A percentile compares a stretch with the other conserved stretches of the same genome.
Evolutionary conservation across 2,888 invertebrate genomes (phyloP).

Genomic region (Lycaena phlaeas): DNA sequence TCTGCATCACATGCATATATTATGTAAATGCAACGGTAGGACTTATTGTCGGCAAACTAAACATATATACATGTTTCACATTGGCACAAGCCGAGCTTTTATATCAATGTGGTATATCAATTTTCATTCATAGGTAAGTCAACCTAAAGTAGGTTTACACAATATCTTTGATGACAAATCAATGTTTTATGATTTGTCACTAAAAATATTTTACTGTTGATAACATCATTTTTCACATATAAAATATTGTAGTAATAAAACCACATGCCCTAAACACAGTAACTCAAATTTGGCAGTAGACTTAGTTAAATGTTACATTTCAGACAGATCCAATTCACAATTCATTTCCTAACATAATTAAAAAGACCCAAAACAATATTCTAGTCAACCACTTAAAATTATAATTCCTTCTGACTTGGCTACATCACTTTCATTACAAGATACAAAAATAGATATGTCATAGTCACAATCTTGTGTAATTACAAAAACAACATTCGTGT

Average conservation of each 20-base stretch:
- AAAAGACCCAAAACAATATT: too few relatives aligned
- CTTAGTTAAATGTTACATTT: background rate
- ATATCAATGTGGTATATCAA: background rate
- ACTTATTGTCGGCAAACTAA: background rate
- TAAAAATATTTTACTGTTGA: too few relatives aligned
- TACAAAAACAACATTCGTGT: background rate
- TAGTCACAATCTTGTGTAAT: background rate
- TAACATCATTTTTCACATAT: too few relatives aligned
- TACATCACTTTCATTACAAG: background rate
- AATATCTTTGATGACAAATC: too few relatives aligned
- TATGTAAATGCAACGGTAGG: conserved; percentile 2
- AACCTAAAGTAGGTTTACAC: too few relatives aligned
- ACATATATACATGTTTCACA: background rate
- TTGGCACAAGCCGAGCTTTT: background rate
- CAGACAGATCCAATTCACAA: background rate
- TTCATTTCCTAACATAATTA: background rate
- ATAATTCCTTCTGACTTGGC: background rate
- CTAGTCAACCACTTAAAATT: background rate
- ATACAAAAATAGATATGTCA: conserved; percentile 5
- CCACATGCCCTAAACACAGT: too few relatives aligned
- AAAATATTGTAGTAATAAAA: too few relatives aligned
- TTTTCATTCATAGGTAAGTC: too few relatives aligned
- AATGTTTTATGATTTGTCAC: too few relatives aligned
- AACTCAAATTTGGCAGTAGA: background rate
- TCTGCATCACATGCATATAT: background rate